phyloP scores from a whole-genome alignment of 2,113 vertebrate species.

The Mus spicilegus region DNA sequence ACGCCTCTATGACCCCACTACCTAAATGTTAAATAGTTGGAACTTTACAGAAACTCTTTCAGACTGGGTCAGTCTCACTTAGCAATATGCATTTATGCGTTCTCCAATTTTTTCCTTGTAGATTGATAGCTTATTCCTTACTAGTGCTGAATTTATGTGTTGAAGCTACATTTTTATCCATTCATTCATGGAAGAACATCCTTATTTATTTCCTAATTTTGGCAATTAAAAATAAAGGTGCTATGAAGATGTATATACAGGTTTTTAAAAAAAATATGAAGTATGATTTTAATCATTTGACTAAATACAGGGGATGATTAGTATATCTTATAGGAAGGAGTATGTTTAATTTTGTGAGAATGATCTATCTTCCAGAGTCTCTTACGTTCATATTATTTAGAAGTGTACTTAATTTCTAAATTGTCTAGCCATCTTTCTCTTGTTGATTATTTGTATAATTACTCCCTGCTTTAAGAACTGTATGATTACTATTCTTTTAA shows the following conservation, averaged over 20 bases:
- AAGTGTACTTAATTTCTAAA: neutral
- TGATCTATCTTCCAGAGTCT: no score
- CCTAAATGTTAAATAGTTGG: neutral
- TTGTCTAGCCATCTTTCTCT: neutral
- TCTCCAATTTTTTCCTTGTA: neutral
- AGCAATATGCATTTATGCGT: neutral
- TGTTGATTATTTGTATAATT: neutral
- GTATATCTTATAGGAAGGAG: neutral
- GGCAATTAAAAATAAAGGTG: neutral
- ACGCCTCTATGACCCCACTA: neutral
- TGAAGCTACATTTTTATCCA: neutral
- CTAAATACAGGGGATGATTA: neutral
- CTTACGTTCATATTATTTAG: neutral
- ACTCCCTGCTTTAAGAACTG: neutral
- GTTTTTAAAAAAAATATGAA: neutral
- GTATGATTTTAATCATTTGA: neutral
- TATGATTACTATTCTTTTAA: neutral
- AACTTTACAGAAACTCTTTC: neutral
- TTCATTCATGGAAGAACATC: neutral
- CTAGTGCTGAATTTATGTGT: neutral
- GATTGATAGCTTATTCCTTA: neutral
- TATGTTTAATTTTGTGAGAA: neutral
- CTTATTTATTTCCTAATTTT: constrained; percentile 28
- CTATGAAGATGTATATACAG: neutral
- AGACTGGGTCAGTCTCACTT: neutral